Evolutionary conservation across 2,888 invertebrate genomes (phyloP), one percentile per base, ranked within the genome.

Genomic region (Pachycephus smyrnensis): DNA sequence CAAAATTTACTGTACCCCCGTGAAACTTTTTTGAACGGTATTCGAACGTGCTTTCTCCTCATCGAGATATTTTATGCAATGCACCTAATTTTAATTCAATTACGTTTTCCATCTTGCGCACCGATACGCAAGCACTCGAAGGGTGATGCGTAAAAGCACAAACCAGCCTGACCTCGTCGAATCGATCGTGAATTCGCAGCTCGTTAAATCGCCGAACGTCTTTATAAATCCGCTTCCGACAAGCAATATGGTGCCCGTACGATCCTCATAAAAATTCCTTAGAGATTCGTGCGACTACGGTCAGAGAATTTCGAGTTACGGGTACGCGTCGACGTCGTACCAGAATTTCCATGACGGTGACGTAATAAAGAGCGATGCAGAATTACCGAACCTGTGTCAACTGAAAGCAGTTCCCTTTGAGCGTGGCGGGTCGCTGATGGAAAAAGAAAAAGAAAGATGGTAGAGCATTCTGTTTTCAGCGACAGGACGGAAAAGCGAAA

Each of bases 1-100:
- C 6, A 40, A 40, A 0, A 9, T 23, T 23, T 0, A 6, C 6
- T 2, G 0, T 2, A 2, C 23, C 1, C 0, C 6, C 35, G 35
- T 35, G 35, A 1, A 35, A 35, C 4, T 9, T 35, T 35, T 35
- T 35, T 35, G 6, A 35, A 35, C 35, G 35, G 9, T 35, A 6
- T 35, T 35, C 35, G 4, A 6, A 6, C 35, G 4, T 35, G 4
- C 1, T 4, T 35, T 9, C 1, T 35, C 35, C 9, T 35, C 9
- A 9, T 55, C 40, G 15, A 23, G 23, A 23, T 23, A 4, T 23
- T 23, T 0, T 23, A 23, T 23, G 2, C 9, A 3, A 35, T 1
- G 35, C 4, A 23, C 2, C 9, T 2, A 4, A 55, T 9, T 2
- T 55, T 2, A 55, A 55, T 23, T 55, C 23, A 0, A 55, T 0